These are phyloP conservation scores for Subacronicta megacephala DNA, from an alignment of 2,888 invertebrate genomes.

Conservation along the genomic window DNA sequence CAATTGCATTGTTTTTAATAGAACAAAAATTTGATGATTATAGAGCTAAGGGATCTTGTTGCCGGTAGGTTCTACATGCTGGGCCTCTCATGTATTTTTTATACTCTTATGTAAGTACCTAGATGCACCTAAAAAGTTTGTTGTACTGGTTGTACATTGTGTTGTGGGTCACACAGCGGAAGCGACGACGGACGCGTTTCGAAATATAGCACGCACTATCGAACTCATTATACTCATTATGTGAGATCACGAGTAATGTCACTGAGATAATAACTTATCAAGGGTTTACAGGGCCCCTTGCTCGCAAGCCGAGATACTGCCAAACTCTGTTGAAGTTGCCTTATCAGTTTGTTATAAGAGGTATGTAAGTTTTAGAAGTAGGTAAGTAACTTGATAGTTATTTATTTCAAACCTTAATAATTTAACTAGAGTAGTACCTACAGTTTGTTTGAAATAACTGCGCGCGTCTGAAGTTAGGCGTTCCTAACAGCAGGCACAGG, in stretches of 20 bases:
- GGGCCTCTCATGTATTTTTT: too few species aligned
- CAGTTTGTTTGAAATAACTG: too few species aligned
- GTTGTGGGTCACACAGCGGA: slow-evolving; percentile 81
- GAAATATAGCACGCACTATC: slow-evolving; percentile 85
- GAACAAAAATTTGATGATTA: too few species aligned
- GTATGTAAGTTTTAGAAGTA: slow-evolving; percentile 11
- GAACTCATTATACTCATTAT: slow-evolving; percentile 74
- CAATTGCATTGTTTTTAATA: too few species aligned
- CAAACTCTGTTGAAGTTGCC: slow-evolving; percentile 34
- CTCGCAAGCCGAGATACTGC: slow-evolving; percentile 22
- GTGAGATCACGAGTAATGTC: slow-evolving; percentile 75
- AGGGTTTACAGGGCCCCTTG: slow-evolving; percentile 60
- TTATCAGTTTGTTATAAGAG: slow-evolving; percentile 35
- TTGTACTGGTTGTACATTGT: slow-evolving; percentile 67
- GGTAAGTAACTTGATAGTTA: too few species aligned
- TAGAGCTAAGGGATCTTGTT: too few species aligned
- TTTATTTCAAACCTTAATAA: too few species aligned
- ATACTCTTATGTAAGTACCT: too few species aligned
- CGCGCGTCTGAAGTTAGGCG: too few species aligned
- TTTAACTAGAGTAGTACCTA: too few species aligned
- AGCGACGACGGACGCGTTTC: slow-evolving; percentile 82
- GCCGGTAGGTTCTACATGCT: too few species aligned
- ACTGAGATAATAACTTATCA: slow-evolving; percentile 67
- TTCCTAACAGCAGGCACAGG: too few species aligned
- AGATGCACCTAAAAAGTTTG: slow-evolving; percentile 64